Conservation (phyloP, 92 coral and sea anemone species). For the Epizoanthus rinbou region DNA sequence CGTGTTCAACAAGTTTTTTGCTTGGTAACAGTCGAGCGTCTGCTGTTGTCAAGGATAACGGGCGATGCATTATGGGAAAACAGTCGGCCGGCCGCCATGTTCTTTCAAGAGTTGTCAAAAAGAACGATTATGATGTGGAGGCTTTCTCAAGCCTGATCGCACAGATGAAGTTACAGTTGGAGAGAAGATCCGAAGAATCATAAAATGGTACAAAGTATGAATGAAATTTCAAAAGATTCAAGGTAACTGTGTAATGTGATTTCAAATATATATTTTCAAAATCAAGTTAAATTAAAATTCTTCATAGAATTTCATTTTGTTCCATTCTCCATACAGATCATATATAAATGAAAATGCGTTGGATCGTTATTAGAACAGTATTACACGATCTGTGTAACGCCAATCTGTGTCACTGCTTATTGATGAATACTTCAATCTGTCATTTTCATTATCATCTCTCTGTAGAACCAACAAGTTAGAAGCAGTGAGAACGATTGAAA, state of each 20-base stretch:
- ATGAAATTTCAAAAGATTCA: slow-evolving; percentile 6
- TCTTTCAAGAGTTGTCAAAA: background rate
- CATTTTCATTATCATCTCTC: background rate
- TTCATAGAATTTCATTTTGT: too few species aligned
- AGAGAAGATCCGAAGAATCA: background rate
- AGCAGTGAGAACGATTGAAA: slow-evolving; percentile 83
- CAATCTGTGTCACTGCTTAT: too few species aligned
- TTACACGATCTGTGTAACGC: too few species aligned
- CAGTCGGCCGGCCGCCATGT: slow-evolving; percentile 6
- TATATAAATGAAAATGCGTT: too few species aligned
- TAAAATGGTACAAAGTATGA: slow-evolving; percentile 39
- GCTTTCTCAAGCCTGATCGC: background rate
- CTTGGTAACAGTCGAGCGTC: slow-evolving; percentile 32
- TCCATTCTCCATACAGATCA: too few species aligned
- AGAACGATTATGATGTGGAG: background rate
- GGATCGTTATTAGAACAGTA: too few species aligned
- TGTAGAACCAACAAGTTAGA: slow-evolving; percentile 69
- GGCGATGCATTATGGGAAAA: slow-evolving; percentile 38
- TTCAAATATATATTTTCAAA: too few species aligned
- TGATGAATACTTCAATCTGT: background rate
- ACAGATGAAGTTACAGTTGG: too few species aligned
- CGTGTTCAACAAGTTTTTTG: slow-evolving; percentile 24
- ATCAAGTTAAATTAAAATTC: too few species aligned
- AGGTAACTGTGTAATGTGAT: background rate
- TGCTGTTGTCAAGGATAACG: slow-evolving; percentile 21